Evolutionary conservation across 2,888 invertebrate genomes (phyloP).

Genomic region (Chrysolina oricalcia): DNA sequence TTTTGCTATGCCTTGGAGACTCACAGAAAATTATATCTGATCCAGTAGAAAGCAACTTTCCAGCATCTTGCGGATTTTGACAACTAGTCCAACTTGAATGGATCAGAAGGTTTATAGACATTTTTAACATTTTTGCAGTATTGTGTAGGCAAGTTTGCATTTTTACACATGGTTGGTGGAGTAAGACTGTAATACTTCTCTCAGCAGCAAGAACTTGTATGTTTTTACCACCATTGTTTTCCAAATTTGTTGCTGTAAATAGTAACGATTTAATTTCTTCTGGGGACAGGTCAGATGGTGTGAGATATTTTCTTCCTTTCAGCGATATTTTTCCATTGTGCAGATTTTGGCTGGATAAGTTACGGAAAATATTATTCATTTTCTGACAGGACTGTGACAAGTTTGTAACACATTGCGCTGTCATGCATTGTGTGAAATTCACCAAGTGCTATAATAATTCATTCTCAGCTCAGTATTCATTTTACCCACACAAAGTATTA

Average conservation of each 20-base stretch:
- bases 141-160: conserved; percentile 36
- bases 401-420: no score
- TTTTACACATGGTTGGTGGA: conserved; percentile 38
- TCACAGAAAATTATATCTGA: conserved; percentile 44
- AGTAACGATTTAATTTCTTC: conserved; percentile 38
- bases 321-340: conserved; percentile 6
- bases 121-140: conserved; percentile 35
- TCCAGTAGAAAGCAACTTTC: conserved; percentile 34
- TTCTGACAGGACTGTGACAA: background rate
- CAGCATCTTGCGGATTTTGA: conserved; percentile 34
- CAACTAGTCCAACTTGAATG: conserved; percentile 33
- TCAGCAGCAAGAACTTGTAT: conserved; percentile 20
- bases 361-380: background rate
- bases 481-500: no score
- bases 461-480: no score
- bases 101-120: conserved; percentile 34
- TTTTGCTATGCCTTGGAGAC: conserved; percentile 34
- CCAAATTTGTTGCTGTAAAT: conserved; percentile 31
- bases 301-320: conserved; percentile 34
- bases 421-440: no score
- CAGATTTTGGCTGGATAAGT: background rate
- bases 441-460: no score
- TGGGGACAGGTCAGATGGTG: conserved; percentile 35
- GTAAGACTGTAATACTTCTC: conserved; percentile 31
- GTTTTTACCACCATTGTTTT: conserved; percentile 1